These are phyloP conservation scores for Bradypodion pumilum DNA, from an alignment of 2,797 vertebrate species.

Conservation along the genomic window DNA sequence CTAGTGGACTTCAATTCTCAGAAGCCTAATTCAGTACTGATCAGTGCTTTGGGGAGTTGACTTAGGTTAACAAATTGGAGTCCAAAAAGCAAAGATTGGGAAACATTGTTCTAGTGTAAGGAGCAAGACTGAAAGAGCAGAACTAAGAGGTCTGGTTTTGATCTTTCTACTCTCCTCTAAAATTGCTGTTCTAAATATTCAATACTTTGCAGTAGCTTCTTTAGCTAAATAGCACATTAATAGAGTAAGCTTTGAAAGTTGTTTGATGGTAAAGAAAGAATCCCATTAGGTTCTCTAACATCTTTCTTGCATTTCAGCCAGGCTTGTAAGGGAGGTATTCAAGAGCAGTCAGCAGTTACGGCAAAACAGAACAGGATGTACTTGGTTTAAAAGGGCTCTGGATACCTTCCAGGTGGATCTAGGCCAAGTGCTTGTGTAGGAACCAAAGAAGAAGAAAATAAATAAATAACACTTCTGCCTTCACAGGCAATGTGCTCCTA, in stretches of 20 bases:
- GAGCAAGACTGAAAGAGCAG: neutral
- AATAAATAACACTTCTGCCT: no score
- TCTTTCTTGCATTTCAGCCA: conserved; percentile 33
- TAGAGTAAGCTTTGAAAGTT: neutral
- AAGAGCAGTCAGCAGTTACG: conserved; percentile 51
- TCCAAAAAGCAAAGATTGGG: no score
- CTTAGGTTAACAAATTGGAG: no score
- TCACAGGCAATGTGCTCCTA: neutral
- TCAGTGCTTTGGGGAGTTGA: no score
- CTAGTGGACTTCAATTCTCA: no score
- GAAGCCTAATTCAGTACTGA: no score
- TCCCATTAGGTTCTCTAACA: conserved; percentile 1
- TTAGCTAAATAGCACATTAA: conserved; percentile 26
- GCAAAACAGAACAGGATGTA: conserved; percentile 23
- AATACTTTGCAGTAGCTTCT: conserved; percentile 8
- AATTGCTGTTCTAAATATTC: neutral
- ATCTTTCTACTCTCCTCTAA: neutral
- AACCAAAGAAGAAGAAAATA: neutral
- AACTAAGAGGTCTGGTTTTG: neutral
- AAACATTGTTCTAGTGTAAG: no score
- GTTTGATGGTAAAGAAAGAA: conserved; percentile 33
- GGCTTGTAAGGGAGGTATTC: conserved; percentile 68
- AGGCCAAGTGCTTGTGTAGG: neutral
- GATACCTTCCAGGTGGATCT: conserved; percentile 57
- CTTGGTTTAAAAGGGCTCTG: conserved; percentile 35